Evolutionary conservation across 1,140 invertebrate genomes (phyloP).

Genomic region (Watersipora subatra): DNA sequence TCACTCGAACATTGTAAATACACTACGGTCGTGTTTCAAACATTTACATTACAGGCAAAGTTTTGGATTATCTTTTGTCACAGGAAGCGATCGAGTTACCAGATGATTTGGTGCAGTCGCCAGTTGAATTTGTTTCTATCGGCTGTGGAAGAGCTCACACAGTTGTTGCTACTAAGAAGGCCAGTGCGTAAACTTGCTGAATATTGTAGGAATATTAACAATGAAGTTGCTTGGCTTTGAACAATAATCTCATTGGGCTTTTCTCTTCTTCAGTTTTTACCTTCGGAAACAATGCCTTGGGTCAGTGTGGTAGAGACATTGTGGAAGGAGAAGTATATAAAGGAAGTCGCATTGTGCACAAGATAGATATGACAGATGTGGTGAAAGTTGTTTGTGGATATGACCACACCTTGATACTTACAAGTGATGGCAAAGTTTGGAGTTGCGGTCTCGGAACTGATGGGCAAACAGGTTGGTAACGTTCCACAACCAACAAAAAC

Average conservation of each 20-base stretch:
- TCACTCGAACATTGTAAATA: no score
- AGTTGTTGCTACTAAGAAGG: constrained; percentile 61
- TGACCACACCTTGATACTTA: constrained; percentile 70
- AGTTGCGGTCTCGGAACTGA: constrained; percentile 86
- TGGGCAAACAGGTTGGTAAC: constrained; percentile 71
- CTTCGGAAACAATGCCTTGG: constrained; percentile 81
- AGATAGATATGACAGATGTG: not conserved
- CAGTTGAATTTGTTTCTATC: no score
- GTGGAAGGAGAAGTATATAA: constrained; percentile 62
- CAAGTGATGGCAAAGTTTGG: constrained; percentile 63
- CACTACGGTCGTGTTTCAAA: no score
- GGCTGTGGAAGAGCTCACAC: constrained; percentile 76
- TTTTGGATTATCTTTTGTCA: no score
- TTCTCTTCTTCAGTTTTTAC: constrained; percentile 49
- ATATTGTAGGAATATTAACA: not conserved
- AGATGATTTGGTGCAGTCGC: no score
- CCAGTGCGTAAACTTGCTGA: constrained; percentile 21
- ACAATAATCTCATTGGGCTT: no score
- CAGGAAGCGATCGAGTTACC: no score
- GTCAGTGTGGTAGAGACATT: constrained; percentile 76
- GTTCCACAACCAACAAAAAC: no score
- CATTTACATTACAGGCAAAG: no score
- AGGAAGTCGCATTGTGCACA: not conserved
- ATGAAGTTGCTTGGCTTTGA: not conserved
- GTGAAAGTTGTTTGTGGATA: constrained; percentile 61